phyloP scores from a whole-genome alignment of 2,797 vertebrate species.

The Protonibea diacanthus region DNA sequence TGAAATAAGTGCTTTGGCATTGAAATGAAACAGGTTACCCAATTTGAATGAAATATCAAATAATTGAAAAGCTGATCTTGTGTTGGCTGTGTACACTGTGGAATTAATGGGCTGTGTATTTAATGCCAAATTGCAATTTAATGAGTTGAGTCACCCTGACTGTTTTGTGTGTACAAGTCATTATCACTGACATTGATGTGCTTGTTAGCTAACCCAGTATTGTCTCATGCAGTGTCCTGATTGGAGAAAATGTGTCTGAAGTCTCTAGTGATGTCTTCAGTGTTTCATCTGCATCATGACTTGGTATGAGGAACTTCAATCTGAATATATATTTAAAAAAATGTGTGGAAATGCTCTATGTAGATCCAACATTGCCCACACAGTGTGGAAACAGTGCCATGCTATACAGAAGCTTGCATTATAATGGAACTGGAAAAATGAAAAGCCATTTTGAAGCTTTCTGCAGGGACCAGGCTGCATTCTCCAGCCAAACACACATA shows the following conservation, averaged over 20 bases:
- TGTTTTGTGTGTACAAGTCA: conserved; percentile 67
- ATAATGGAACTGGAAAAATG: conserved; percentile 13
- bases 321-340: conserved; percentile 16
- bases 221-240: conserved; percentile 25
- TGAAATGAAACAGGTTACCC: conserved; percentile 17
- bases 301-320: conserved; percentile 20
- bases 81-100: conserved; percentile 25
- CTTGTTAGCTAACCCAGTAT: conserved; percentile 55
- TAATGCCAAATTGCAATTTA: conserved; percentile 64
- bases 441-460: conserved; percentile 4
- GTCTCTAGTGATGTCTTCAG: conserved; percentile 1
- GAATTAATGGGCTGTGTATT: conserved; percentile 63
- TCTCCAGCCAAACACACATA: conserved; percentile 23
- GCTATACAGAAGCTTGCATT: not conserved
- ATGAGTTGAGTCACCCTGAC: conserved; percentile 69
- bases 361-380: conserved; percentile 1
- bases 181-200: conserved; percentile 69
- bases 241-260: conserved; percentile 27
- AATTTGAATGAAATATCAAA: conserved; percentile 48
- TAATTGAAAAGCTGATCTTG: conserved; percentile 52
- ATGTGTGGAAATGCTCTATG: not conserved
- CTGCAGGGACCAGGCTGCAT: conserved; percentile 4
- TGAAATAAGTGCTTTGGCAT: conserved; percentile 11
- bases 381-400: conserved; percentile 1
- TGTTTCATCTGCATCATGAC: conserved; percentile 1